Evolutionary conservation across 2,888 invertebrate genomes (phyloP), one percentile per base, ranked within the genome.

Genomic region (Apeira syringaria): DNA sequence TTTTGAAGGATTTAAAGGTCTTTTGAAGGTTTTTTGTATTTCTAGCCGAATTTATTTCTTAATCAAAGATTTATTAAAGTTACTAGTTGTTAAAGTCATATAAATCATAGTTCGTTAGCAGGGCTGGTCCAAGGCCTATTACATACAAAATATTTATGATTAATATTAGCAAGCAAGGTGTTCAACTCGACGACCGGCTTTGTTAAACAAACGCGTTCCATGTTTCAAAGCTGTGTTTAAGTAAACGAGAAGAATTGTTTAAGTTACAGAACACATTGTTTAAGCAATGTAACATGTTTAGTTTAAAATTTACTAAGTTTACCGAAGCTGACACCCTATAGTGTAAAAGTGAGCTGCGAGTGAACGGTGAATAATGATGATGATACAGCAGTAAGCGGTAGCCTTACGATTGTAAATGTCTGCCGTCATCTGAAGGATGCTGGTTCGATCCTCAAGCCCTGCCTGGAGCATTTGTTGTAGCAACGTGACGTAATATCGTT

Each of bases 161-260:
- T 45, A 44, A 46, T 43, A 25, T 35, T 43, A 32, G 28, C 47
- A 27, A 33, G 34, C 28, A 11, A 40, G 31, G 46, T 50, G 54
- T 47, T 42, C 39, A 13, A 37, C 39, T 44, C 39, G 44, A 36
- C 41, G 9, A 29, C 29, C 25, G 27, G 34, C 15, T 45, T 49
- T 45, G 44, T 40, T 40, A 25, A 29, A 34, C 40, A 49, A 48
- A 44, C 40, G 29, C 13, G 41, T 44, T 37, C 26, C 39, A 17
- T 45, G 45, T 43, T 42, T 47, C 20, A 35, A 22, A 30, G 22
- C 27, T 15, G 25, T 34, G 31, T 45, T 39, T 47, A 20, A 18
- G 36, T 33, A 36, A 36, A 40, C 7, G 18, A 8, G 11, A 28
- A 40, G 29, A 25, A 27, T 17, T 24, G 5, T 25, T 34, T 29